Conservation (phyloP, 2,888 invertebrate species). For the Ametastegia equiseti region DNA sequence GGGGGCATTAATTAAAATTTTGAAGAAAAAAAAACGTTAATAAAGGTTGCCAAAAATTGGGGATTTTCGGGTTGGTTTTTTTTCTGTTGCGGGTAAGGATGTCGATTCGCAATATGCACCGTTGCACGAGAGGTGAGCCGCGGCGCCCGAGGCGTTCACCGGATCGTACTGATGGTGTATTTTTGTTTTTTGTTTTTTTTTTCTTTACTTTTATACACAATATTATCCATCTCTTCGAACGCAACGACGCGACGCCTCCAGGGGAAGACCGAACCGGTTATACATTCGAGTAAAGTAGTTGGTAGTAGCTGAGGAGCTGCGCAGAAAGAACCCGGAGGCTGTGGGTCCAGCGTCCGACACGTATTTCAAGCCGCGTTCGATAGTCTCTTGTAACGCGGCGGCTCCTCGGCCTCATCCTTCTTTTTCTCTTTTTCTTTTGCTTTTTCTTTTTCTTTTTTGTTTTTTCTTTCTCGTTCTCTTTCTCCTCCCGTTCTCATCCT, state of each 20-base stretch:
- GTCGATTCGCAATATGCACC: constrained; percentile 13
- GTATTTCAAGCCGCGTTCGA: constrained; percentile 14
- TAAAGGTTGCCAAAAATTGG: too few relatives aligned
- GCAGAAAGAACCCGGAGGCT: constrained; percentile 36
- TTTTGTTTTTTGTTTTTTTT: background rate
- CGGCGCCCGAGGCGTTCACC: constrained; percentile 20
- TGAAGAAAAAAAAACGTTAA: too few relatives aligned
- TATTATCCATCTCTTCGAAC: constrained; percentile 4
- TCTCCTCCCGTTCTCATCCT: too few relatives aligned
- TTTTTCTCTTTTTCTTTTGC: constrained; percentile 47
- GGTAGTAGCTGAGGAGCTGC: constrained; percentile 24
- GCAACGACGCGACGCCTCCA: background rate
- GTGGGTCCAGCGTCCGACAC: constrained; percentile 39
- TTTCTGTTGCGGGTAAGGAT: too few relatives aligned
- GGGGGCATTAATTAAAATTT: too few relatives aligned
- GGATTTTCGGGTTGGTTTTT: too few relatives aligned
- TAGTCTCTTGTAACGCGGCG: constrained; percentile 12
- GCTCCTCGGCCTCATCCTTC: constrained; percentile 43
- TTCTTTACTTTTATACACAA: background rate
- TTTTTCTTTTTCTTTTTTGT: background rate
- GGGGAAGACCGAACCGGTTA: constrained; percentile 27
- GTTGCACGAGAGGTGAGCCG: constrained; percentile 22
- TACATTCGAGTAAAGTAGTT: constrained; percentile 7
- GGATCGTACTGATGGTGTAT: constrained; percentile 13
- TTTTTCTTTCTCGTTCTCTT: constrained; percentile 16